These are phyloP conservation scores for Hemaris fuciformis DNA, from an alignment of 2,888 invertebrate species.

Conservation along the genomic window DNA sequence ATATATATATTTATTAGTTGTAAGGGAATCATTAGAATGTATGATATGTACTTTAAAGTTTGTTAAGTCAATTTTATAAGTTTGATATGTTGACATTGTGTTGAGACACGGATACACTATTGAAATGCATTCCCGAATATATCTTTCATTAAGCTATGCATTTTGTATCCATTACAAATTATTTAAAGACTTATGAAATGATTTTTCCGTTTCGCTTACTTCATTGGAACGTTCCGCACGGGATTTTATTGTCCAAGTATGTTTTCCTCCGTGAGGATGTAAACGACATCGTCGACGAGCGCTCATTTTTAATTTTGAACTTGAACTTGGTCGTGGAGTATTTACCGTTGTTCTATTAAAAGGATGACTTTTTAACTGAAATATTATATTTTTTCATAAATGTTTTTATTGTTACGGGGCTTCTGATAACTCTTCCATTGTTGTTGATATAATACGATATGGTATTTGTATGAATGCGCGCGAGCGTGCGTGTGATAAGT, in stretches of 20 bases:
- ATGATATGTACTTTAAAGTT: constrained; percentile 50
- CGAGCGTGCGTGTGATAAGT: constrained; percentile 42
- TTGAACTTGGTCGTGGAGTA: constrained; percentile 26
- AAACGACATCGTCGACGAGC: constrained; percentile 10
- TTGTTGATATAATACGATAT: constrained; percentile 54
- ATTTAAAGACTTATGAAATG: constrained; percentile 29
- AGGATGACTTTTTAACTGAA: constrained; percentile 30
- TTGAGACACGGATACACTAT: constrained; percentile 47
- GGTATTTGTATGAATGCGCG: constrained; percentile 42
- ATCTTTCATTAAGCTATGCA: constrained; percentile 65
- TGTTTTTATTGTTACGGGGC: constrained; percentile 54
- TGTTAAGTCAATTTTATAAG: constrained; percentile 68
- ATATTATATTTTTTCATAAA: constrained; percentile 44
- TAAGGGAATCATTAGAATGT: constrained; percentile 44
- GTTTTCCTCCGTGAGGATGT: constrained; percentile 53
- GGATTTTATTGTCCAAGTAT: constrained; percentile 41
- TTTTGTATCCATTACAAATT: constrained; percentile 48
- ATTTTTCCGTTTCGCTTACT: constrained; percentile 18
- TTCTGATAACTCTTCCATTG: constrained; percentile 75
- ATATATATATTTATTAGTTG: constrained; percentile 36
- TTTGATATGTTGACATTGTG: constrained; percentile 44
- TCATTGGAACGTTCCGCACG: constrained; percentile 19
- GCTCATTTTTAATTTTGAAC: constrained; percentile 25
- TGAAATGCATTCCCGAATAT: constrained; percentile 69
- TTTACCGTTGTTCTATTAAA: constrained; percentile 25